A percentile compares a stretch with the other conserved stretches of the same genome.
These are phyloP conservation scores for Sweltsa coloradensis DNA, from an alignment of 1,140 invertebrate genomes.

Conservation along the genomic window DNA sequence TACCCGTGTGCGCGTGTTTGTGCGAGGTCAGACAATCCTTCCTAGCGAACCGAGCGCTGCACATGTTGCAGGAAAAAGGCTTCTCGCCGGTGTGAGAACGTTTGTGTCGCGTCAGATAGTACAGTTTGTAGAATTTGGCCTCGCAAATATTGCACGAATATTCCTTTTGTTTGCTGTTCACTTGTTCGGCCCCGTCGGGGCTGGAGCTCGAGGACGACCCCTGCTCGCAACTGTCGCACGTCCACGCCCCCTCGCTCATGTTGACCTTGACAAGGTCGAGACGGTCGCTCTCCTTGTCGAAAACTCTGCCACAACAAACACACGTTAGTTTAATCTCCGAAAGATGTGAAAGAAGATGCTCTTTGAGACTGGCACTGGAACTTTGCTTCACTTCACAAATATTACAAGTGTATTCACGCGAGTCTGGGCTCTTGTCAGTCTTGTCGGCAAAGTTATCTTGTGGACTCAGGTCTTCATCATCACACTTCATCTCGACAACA, in stretches of 20 bases:
- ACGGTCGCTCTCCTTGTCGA: not conserved
- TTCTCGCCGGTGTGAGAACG: constrained; percentile 7
- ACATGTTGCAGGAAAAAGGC: constrained; percentile 4
- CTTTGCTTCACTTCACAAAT: no score
- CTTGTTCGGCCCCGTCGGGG: not conserved
- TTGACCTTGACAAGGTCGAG: not conserved
- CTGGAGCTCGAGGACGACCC: not conserved
- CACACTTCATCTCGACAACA: no score
- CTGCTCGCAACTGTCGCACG: constrained; percentile 3
- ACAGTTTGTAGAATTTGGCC: not conserved
- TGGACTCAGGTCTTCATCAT: no score
- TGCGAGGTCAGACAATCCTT: not conserved
- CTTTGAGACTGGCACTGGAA: no score
- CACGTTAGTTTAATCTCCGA: no score
- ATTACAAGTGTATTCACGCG: no score
- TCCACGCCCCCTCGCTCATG: constrained; percentile 2
- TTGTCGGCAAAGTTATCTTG: no score
- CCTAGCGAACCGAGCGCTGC: not conserved
- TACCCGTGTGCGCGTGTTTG: constrained; percentile 7
- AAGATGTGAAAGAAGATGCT: no score
- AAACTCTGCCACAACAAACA: no score
- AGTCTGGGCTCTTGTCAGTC: no score
- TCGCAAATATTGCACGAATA: not conserved
- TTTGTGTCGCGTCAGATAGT: not conserved
- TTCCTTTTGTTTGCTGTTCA: constrained; percentile 5